Evolutionary conservation across 2,113 vertebrate genomes (phyloP), one percentile per base, ranked within the genome.

Genomic region (Xiphias gladius): DNA sequence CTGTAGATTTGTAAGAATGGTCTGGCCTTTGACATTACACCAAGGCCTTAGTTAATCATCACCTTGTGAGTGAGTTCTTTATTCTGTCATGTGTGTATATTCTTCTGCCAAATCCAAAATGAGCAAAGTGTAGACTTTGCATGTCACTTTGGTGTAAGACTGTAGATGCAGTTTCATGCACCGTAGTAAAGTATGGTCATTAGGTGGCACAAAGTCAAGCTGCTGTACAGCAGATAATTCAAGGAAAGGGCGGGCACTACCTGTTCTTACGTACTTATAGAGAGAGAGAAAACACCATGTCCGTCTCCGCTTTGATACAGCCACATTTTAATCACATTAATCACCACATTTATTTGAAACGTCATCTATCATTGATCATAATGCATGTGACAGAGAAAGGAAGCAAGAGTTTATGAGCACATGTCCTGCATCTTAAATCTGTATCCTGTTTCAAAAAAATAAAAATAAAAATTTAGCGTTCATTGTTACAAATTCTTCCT

Each of bases 11-110:
- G 75, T 78, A 17, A 32, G 28, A 75, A 73, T 73, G 24, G 37
- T 41, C 7, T 28, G 75, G 48, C 77, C 82, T 85, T 75, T 79
- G 58, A 74, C 37, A 50, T 37, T 37, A 82, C 41, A 70, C 16
- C 63, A 62, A 77, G 68, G 28, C 12, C 26, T 67, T 28, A 17
- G 87, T 93, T 89, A 91, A 90, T 85, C 58, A 89, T 90, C 63
- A 71, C n/a, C 68, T 35, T 48, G 68, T 30, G 62, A 43, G 32
- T 12, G 37, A 32, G n/a, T 26, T 52, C 41, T 74, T 19, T 9
- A 52, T 57, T 58, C 26, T 39, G 9, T 35, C 6, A 4, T 35
- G 32, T 35, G 3, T 35, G 37, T 39, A 9, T 39, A 10, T 10
- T 10, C 17, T 63, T 43, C 43, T 46, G 32, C 22, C 24, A 59